A percentile compares a stretch with the other conserved stretches of the same genome.
phyloP scores from a whole-genome alignment of 1,140 invertebrate genomes.

The Formica selysi region DNA sequence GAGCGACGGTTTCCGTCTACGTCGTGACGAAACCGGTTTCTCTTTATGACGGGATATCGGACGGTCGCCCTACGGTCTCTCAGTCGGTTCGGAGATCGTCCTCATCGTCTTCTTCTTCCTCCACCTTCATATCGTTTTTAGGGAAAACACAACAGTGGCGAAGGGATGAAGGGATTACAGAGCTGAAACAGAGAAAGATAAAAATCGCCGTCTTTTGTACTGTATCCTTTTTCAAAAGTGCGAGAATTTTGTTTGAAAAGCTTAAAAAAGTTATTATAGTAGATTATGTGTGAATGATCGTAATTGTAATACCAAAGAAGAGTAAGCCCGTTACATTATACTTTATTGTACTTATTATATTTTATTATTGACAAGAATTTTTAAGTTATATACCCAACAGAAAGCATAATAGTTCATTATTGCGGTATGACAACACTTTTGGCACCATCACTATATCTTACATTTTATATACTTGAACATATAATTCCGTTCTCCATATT shows the following conservation, averaged over 20 bases:
- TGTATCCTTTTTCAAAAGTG: not conserved
- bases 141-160: constrained; percentile 50
- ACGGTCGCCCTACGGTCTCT: constrained; percentile 58
- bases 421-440: not conserved
- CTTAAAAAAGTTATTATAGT: not conserved
- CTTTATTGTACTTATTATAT: not conserved
- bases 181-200: constrained; percentile 53
- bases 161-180: constrained; percentile 60
- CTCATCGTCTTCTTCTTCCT: constrained; percentile 16
- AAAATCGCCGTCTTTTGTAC: not conserved
- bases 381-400: not conserved
- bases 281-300: not conserved
- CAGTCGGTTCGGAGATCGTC: constrained; percentile 53
- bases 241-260: not conserved
- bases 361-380: not conserved
- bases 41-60: constrained; percentile 74
- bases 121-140: constrained; percentile 11
- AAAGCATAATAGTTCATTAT: not conserved
- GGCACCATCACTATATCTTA: not conserved
- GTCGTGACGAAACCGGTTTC: constrained; percentile 79
- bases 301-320: not conserved
- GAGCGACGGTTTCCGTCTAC: constrained; percentile 79
- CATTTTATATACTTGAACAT: not conserved
- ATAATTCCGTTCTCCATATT: not conserved
- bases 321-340: not conserved